Evolutionary conservation across 2,797 vertebrate species (phyloP), one percentile per base, ranked within the genome.

Genomic region (Melanotaenia parkinsoni): DNA sequence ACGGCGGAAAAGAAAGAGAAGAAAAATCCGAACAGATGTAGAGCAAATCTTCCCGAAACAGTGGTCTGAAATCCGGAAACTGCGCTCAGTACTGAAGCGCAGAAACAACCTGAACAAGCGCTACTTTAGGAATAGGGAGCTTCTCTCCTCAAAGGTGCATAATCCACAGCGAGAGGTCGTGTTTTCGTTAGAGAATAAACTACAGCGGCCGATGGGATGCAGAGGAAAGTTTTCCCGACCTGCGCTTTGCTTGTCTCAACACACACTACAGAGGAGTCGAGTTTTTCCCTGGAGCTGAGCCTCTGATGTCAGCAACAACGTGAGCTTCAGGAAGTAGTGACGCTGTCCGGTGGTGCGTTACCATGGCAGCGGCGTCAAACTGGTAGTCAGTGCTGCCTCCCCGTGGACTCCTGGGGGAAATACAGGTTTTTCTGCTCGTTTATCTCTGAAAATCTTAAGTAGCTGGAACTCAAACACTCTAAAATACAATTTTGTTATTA

Each of bases 271-370:
- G 70, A 47, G 43, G 58, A 77, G 76, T 81, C 8, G 90, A 81
- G 71, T 87, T 89, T 83, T 58, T 74, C 83, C 86, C 74, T 10
- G 33, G 85, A 92, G 85, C 85, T 84, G 81, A 71, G 89, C 88
- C 74, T 93, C 91, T 91, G 94, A 94, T 65, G 93, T 93, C 92
- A 93, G 75, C 84, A 82, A 16, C 77, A 87, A 89, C 92, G 92
- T 92, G 86, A 91, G 83, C 79, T 86, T 70, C 92, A 93, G 93
- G 92, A 94, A 94, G 86, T 70, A 81, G 88, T 94, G 94, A 94
- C 93, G 93, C 90, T 72, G 66, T 64, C 72, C 73, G 72, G 72
- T 60, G 77, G 47, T 63, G 81, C 63, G 86, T 82, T 84, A 64
- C 82, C 81, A 65, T 40, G 77, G 72, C 75, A 57, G 78, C 79